Conservation (phyloP, 35 echinoderm and acorn worm genomes). For the Ophioderma brevispina region DNA sequence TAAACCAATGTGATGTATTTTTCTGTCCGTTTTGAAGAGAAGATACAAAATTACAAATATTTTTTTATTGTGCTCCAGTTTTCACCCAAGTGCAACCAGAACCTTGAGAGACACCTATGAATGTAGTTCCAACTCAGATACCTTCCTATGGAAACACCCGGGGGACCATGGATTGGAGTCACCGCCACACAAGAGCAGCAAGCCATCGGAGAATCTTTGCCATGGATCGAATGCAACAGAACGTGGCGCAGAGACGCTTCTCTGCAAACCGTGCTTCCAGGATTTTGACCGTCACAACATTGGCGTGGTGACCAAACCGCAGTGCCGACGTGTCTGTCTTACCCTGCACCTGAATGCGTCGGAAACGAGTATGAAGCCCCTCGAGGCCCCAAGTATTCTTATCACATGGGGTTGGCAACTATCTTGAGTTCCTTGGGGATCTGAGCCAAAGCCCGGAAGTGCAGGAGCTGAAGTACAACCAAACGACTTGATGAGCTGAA, state of each 20-base stretch:
- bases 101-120: slow-evolving; percentile 92
- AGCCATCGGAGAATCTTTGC: too few species aligned
- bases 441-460: slow-evolving; percentile 49
- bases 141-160: slow-evolving; percentile 84
- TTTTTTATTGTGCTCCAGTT: too few species aligned
- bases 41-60: too few species aligned
- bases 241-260: slow-evolving; percentile 75
- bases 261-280: slow-evolving; percentile 85
- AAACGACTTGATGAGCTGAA: slow-evolving; percentile 75
- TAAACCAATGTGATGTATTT: too few species aligned
- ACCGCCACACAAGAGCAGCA: neutral
- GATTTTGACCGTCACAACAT: slow-evolving; percentile 98
- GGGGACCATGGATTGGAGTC: slow-evolving; percentile 86
- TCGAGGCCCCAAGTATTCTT: slow-evolving; percentile 84
- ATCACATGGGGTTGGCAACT: slow-evolving; percentile 90
- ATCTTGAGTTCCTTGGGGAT: slow-evolving; percentile 85
- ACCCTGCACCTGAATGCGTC: slow-evolving; percentile 81
- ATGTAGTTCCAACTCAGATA: slow-evolving; percentile 57
- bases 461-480: slow-evolving; percentile 89
- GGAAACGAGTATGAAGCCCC: slow-evolving; percentile 56
- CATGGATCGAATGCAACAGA: slow-evolving; percentile 83
- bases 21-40: too few species aligned
- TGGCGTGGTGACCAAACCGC: slow-evolving; percentile 84
- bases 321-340: slow-evolving; percentile 85
- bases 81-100: slow-evolving; percentile 98